Conservation (phyloP, 2,113 vertebrate species). For the Agelaius tricolor region DNA sequence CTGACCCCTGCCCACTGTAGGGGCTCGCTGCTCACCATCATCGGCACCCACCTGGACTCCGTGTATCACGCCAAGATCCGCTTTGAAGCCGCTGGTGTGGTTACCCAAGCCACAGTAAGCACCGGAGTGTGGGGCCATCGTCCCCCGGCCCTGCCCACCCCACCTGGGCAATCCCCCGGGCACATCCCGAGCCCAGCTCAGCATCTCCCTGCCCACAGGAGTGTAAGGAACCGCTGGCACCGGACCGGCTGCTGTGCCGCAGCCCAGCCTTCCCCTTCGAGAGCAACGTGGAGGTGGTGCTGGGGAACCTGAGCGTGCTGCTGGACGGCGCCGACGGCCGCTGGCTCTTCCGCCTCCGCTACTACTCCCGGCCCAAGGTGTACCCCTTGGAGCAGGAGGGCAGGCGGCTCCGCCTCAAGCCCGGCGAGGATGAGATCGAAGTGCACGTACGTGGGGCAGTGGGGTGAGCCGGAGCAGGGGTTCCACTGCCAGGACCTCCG, state of each 20-base stretch:
- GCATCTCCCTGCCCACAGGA: conserved; percentile 52
- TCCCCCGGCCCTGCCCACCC: neutral
- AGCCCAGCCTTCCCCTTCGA: conserved; percentile 77
- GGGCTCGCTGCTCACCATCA: conserved; percentile 83
- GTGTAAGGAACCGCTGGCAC: conserved; percentile 66
- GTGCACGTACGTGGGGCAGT: conserved; percentile 76
- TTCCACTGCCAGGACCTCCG: rapidly evolving
- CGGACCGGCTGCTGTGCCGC: conserved; percentile 77
- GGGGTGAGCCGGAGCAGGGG: neutral
- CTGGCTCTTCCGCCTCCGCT: conserved; percentile 77
- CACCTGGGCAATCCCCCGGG: neutral
- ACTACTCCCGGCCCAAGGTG: conserved; percentile 77
- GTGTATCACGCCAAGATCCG: conserved; percentile 69
- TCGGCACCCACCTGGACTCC: conserved; percentile 87
- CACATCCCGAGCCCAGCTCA: neutral
- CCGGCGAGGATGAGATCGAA: conserved; percentile 80
- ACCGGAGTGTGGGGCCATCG: rapidly evolving
- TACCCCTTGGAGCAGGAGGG: conserved; percentile 75
- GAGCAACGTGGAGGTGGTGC: conserved; percentile 66
- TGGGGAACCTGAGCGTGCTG: conserved; percentile 80
- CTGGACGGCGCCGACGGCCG: conserved; percentile 79
- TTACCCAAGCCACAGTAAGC: conserved; percentile 4
- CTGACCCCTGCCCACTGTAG: conserved; percentile 53
- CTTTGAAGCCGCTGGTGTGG: neutral
- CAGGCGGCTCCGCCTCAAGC: conserved; percentile 72